phyloP scores from a whole-genome alignment of 2,113 vertebrate genomes.

The Calonectris borealis region DNA sequence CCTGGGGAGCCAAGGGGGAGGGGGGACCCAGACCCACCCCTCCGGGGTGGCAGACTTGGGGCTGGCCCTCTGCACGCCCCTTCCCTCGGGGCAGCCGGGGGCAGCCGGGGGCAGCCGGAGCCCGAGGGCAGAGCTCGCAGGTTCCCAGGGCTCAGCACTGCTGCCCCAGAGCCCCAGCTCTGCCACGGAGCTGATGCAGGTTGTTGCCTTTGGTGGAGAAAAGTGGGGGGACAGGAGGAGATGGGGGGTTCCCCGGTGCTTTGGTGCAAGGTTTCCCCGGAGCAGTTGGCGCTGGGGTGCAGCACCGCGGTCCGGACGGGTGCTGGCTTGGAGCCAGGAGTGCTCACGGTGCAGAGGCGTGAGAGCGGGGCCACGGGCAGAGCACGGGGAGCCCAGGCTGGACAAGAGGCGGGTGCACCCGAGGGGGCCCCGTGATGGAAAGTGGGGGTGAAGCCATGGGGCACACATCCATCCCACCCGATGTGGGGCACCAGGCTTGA shows the following conservation, averaged over 20 bases:
- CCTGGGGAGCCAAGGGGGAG: no score
- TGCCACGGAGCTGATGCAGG: not conserved
- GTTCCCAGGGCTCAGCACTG: not conserved
- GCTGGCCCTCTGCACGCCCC: no score
- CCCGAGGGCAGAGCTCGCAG: not conserved
- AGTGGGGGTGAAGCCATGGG: no score
- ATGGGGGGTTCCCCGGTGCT: not conserved
- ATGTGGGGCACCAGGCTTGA: not conserved
- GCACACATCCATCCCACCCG: not conserved
- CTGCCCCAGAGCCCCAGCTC: not conserved
- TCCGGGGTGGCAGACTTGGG: no score
- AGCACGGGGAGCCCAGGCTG: not conserved
- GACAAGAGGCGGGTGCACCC: not conserved
- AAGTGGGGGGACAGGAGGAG: not conserved
- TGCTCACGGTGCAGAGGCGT: not conserved
- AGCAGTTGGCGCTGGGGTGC: not conserved
- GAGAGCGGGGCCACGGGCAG: not conserved
- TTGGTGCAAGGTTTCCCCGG: not conserved
- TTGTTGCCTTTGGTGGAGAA: not conserved
- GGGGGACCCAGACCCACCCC: no score
- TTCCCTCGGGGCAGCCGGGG: no score
- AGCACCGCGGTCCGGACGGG: accelerated
- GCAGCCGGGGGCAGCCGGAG: no score
- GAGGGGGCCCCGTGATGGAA: not conserved
- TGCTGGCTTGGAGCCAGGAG: not conserved